phyloP scores from a whole-genome alignment of 1,140 invertebrate species.

The Battus philenor region DNA sequence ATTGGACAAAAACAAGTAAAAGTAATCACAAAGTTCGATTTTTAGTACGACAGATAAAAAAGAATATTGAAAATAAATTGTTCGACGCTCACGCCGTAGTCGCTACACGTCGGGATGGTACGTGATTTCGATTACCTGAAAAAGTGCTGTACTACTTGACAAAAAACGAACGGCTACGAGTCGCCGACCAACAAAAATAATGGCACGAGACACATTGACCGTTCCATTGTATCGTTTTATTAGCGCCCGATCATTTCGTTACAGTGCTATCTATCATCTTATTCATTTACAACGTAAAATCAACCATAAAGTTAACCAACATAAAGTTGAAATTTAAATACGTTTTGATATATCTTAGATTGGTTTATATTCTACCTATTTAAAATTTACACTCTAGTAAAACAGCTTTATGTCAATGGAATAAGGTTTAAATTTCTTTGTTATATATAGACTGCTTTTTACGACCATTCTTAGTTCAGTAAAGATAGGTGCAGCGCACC shows the following conservation, averaged over 20 bases:
- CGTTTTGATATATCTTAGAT: not conserved
- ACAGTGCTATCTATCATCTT: slow-evolving; percentile 43
- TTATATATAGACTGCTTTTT: slow-evolving; percentile 28
- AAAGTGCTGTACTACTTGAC: slow-evolving; percentile 27
- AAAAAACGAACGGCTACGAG: slow-evolving; percentile 33
- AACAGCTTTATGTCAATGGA: slow-evolving; percentile 1
- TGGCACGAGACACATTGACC: slow-evolving; percentile 65
- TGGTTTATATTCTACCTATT: slow-evolving; percentile 1
- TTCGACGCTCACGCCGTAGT: slow-evolving; percentile 15
- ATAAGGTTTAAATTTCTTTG: slow-evolving; percentile 24
- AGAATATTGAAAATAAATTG: slow-evolving; percentile 14
- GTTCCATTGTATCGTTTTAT: slow-evolving; percentile 54
- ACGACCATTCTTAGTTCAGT: slow-evolving; percentile 28
- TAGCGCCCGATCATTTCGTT: slow-evolving; percentile 50
- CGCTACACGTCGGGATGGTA: too few species aligned
- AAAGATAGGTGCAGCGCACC: slow-evolving; percentile 50
- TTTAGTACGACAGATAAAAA: not conserved
- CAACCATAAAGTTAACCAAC: not conserved
- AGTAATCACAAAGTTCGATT: not conserved
- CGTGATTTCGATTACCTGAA: slow-evolving; percentile 43
- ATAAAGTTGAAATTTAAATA: slow-evolving; percentile 3
- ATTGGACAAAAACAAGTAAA: not conserved
- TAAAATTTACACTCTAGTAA: not conserved
- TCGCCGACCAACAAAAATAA: slow-evolving; percentile 41
- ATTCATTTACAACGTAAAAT: not conserved